These are phyloP conservation scores for Campylorhamphus procurvoides DNA, from an alignment of 2,113 vertebrate genomes.

Conservation along the genomic window DNA sequence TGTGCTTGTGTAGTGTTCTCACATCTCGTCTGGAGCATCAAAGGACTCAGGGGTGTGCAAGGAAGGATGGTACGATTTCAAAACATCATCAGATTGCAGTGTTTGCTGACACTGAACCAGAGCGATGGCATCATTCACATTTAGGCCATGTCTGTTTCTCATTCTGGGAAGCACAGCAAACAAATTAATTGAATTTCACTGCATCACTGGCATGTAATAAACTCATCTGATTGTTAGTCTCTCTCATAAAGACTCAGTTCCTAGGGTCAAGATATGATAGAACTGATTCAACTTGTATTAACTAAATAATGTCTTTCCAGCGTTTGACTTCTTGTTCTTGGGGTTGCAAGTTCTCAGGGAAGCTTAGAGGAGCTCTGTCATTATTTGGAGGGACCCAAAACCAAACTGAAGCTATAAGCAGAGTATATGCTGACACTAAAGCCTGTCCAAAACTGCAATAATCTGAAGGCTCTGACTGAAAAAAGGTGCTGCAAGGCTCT, in stretches of 20 bases:
- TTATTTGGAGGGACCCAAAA: background rate
- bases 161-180: background rate
- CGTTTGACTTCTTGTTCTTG: background rate
- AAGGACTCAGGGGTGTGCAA: no score
- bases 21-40: background rate
- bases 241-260: background rate
- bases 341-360: background rate
- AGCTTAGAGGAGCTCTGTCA: background rate
- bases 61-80: background rate
- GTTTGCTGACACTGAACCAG: background rate
- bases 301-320: background rate
- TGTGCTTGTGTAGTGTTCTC: background rate
- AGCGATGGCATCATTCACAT: background rate
- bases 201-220: background rate
- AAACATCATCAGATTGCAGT: background rate
- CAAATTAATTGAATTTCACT: conserved; percentile 37
- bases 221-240: background rate
- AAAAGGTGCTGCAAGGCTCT: background rate
- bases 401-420: background rate
- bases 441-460: background rate
- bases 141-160: background rate
- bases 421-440: background rate
- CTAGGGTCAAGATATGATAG: background rate
- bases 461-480: background rate
- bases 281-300: background rate